Conservation (phyloP, 23 tunicate species). For the Oikopleura albicans region DNA sequence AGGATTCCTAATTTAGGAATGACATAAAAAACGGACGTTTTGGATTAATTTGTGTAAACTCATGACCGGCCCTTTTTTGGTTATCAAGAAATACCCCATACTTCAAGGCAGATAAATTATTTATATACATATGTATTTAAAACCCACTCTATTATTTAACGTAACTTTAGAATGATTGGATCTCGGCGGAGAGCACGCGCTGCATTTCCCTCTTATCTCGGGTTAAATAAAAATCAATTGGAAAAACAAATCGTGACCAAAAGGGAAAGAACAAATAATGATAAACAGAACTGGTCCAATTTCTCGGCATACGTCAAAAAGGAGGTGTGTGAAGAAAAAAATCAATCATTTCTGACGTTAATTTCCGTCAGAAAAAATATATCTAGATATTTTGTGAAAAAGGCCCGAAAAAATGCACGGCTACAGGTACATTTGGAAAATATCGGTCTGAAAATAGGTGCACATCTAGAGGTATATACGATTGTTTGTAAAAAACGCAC, state of each 20-base stretch:
- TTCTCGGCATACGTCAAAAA: not conserved
- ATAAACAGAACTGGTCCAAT: not conserved
- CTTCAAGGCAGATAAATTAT: too few relatives aligned
- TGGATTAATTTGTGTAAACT: too few relatives aligned
- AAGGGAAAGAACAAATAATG: not conserved
- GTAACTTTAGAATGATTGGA: not conserved
- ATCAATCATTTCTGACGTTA: not conserved
- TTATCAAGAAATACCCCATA: too few relatives aligned
- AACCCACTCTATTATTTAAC: too few relatives aligned
- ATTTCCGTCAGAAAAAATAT: not conserved
- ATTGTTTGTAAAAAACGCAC: too few relatives aligned
- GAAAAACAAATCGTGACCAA: not conserved
- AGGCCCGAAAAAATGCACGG: not conserved
- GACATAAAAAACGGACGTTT: too few relatives aligned
- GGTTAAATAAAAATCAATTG: not conserved
- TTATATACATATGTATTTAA: too few relatives aligned
- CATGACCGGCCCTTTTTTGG: too few relatives aligned
- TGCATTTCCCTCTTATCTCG: constrained; percentile 11
- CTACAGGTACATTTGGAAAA: not conserved
- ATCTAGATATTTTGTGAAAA: too few relatives aligned
- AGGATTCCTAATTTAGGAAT: too few relatives aligned
- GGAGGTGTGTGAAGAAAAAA: not conserved
- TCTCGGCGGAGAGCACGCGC: constrained; percentile 12
- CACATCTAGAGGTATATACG: too few relatives aligned
- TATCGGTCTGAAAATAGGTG: too few relatives aligned